Conservation (phyloP, 2,888 invertebrate species). For the Glaucopsyche alexis region DNA sequence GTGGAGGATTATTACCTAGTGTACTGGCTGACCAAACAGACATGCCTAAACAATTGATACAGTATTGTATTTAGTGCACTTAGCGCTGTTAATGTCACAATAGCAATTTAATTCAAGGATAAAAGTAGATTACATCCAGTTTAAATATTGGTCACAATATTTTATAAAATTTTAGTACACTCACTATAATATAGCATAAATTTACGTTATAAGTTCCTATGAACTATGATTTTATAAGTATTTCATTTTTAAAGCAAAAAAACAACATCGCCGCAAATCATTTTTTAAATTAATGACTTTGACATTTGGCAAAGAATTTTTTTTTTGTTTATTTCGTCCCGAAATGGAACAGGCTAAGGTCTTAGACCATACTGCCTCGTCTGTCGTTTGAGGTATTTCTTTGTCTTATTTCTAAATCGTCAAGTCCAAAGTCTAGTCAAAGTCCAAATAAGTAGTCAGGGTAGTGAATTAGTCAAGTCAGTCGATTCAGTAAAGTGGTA, state of each 20-base stretch:
- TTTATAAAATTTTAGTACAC: not conserved
- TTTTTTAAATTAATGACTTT: constrained; percentile 13
- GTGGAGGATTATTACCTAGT: constrained; percentile 77
- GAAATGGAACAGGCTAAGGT: no score
- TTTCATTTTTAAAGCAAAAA: not conserved
- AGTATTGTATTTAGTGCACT: constrained; percentile 56
- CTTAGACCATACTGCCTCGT: no score
- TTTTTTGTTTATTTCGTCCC: not conserved
- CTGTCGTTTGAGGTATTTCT: no score
- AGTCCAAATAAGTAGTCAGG: no score
- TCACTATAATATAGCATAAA: not conserved
- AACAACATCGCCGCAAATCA: constrained; percentile 10
- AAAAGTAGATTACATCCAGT: constrained; percentile 5
- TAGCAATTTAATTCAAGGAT: constrained; percentile 26
- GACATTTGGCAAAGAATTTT: not conserved
- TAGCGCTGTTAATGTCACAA: constrained; percentile 10
- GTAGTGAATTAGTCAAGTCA: no score
- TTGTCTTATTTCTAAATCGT: no score
- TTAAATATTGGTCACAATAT: not conserved
- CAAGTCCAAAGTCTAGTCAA: no score
- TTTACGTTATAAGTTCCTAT: not conserved
- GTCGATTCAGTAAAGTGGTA: no score
- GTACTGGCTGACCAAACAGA: constrained; percentile 87
- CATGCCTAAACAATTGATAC: constrained; percentile 79
- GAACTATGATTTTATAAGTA: not conserved